A percentile compares a stretch with the other conserved stretches of the same genome.
phyloP scores from a whole-genome alignment of 2,797 vertebrate genomes.

The Agapornis canus region DNA sequence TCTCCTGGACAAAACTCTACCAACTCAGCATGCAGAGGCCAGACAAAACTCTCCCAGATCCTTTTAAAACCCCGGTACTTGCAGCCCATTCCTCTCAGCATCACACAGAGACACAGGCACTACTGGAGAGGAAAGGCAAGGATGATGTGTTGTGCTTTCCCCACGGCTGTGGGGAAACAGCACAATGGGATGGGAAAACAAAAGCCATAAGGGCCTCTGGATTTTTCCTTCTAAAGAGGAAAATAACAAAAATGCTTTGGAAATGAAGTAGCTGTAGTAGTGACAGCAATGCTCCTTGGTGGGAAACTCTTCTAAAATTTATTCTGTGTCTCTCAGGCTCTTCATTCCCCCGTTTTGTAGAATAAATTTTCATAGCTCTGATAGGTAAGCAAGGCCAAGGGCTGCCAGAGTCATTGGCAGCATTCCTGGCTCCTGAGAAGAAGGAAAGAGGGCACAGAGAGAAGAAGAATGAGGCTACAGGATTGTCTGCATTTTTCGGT shows the following conservation, averaged over 20 bases:
- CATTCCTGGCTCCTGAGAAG: neutral
- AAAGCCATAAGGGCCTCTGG: neutral
- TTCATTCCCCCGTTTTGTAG: neutral
- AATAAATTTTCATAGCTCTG: neutral
- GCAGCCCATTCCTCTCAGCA: neutral
- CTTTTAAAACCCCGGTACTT: neutral
- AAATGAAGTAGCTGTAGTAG: neutral
- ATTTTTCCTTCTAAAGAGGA: neutral
- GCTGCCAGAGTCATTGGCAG: neutral
- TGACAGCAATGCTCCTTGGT: neutral
- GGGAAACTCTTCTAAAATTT: neutral
- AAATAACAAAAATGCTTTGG: neutral
- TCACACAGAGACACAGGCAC: accelerated
- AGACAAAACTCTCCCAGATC: neutral
- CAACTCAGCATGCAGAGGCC: accelerated
- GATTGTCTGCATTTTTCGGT: constrained; percentile 69
- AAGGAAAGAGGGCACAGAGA: neutral
- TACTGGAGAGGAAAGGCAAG: neutral
- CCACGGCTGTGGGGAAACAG: neutral
- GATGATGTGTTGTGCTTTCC: neutral
- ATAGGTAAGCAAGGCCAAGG: neutral
- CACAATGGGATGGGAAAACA: neutral
- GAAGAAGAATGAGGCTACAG: neutral
- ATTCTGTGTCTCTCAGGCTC: neutral
- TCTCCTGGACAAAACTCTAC: neutral